phyloP scores from a whole-genome alignment of 2,797 vertebrate species.

The Perdix hodgsoniae region DNA sequence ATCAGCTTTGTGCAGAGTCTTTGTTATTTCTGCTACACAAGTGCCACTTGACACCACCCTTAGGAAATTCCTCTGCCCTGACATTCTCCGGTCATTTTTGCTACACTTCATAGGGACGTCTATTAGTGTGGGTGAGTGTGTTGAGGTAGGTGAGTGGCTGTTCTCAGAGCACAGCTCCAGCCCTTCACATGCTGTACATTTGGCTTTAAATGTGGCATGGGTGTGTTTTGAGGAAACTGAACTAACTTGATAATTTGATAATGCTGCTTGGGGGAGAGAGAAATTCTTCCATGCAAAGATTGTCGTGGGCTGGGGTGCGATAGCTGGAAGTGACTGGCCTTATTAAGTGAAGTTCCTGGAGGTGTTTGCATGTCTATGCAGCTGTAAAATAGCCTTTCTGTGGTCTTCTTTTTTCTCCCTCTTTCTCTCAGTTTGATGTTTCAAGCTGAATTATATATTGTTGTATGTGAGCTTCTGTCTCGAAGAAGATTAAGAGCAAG shows the following conservation, averaged over 20 bases:
- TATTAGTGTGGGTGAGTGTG: background rate
- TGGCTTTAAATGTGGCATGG: conserved; percentile 54
- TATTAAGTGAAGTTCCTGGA: conserved; percentile 40
- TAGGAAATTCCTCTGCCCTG: background rate
- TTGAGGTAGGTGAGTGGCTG: background rate
- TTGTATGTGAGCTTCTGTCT: background rate
- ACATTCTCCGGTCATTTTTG: background rate
- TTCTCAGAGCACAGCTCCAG: background rate
- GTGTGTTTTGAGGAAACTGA: background rate
- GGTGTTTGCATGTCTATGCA: conserved; percentile 11
- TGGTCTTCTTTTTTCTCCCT: background rate
- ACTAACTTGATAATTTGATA: conserved; percentile 32
- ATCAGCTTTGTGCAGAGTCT: background rate
- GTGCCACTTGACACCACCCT: background rate
- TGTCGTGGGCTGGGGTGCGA: background rate
- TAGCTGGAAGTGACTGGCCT: conserved; percentile 30
- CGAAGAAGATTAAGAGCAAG: conserved; percentile 13
- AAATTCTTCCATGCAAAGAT: conserved; percentile 25
- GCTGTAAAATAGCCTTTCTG: conserved; percentile 23
- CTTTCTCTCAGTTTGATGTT: background rate
- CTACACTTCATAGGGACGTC: background rate
- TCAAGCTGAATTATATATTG: background rate
- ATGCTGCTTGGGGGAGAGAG: conserved; percentile 36
- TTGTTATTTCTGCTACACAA: background rate
- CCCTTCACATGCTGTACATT: conserved; percentile 26